phyloP scores from a whole-genome alignment of 2,113 vertebrate genomes.

The Terrapene triunguis region DNA sequence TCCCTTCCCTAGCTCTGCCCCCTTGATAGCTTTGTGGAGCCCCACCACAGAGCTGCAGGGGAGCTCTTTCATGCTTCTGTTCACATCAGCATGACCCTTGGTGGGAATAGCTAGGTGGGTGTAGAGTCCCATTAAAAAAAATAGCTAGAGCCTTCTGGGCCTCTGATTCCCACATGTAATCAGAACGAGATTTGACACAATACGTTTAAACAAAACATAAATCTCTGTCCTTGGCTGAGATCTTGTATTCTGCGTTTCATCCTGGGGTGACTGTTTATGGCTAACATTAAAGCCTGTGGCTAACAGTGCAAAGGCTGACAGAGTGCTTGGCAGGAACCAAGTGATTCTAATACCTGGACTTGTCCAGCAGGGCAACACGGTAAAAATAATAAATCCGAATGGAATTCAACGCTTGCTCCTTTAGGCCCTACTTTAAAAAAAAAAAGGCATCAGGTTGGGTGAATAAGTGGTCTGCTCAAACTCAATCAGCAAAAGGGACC shows the following conservation, averaged over 20 bases:
- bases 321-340: neutral
- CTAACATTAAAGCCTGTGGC: neutral
- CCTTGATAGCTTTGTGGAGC: neutral
- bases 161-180: neutral
- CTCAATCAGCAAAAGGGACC: constrained; percentile 10
- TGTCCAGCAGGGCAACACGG: neutral
- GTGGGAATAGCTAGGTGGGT: neutral
- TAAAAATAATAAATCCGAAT: constrained; percentile 34
- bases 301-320: neutral
- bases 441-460: neutral
- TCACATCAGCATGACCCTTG: neutral
- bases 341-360: neutral
- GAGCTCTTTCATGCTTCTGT: neutral
- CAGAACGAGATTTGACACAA: rapidly evolving
- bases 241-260: neutral
- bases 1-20: neutral
- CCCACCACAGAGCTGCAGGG: neutral
- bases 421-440: neutral
- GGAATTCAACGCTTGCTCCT: constrained; percentile 25
- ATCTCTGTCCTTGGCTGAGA: neutral
- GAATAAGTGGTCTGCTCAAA: constrained; percentile 9
- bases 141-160: neutral
- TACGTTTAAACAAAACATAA: neutral
- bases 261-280: neutral
- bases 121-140: neutral